These are phyloP conservation scores for Muricea muricata DNA, from an alignment of 92 coral and sea anemone genomes.

Conservation along the genomic window DNA sequence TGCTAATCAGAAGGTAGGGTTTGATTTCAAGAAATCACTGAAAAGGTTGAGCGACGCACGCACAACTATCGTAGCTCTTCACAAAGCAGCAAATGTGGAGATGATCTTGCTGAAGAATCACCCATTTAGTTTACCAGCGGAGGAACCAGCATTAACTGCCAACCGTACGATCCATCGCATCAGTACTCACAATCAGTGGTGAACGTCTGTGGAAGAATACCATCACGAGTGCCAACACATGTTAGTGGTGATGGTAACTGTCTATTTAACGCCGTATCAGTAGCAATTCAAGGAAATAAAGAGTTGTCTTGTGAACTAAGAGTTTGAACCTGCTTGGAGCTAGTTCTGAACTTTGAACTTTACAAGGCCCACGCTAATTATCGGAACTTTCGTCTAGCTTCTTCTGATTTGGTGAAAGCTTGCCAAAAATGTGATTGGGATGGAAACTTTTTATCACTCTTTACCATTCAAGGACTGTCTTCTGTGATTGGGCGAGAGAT, in stretches of 20 bases:
- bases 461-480: background rate
- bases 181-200: background rate
- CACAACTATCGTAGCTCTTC: background rate
- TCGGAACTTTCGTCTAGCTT: background rate
- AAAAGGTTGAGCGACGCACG: background rate
- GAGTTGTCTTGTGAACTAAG: background rate
- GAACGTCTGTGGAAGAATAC: background rate
- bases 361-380: background rate
- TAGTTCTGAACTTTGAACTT: background rate
- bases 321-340: background rate
- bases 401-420: background rate
- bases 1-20: background rate
- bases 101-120: conserved; percentile 16
- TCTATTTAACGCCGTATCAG: conserved; percentile 3
- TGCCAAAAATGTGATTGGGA: background rate
- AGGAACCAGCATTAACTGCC: background rate
- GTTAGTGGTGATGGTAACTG: conserved; percentile 15
- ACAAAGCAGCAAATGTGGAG: conserved; percentile 8
- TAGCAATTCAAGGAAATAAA: background rate
- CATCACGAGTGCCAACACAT: background rate
- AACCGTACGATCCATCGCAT: background rate
- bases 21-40: background rate
- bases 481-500: background rate
- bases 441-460: background rate
- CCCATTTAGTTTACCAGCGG: background rate